Base-by-base conservation (phyloP, 2,797 vertebrate species). In the Tragelaphus eurycerus region DNA sequence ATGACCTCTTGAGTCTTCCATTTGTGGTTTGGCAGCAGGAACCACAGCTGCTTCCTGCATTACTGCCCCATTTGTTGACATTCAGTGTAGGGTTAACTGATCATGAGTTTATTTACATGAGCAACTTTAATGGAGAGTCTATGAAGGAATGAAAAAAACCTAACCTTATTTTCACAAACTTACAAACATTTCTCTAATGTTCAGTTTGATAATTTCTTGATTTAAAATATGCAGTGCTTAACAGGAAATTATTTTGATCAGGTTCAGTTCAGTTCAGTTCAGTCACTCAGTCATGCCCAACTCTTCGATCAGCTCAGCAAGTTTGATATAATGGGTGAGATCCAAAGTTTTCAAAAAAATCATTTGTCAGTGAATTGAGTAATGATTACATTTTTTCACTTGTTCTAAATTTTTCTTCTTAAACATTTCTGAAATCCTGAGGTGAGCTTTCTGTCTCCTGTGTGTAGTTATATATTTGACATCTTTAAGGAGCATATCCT, bases 261-360 rank as follows among this genome's bases (percentile, higher is more conserved):
- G 19, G 31, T 10, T 14, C 12, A 29, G 13, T 59, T 59, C 25
- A 59, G 23, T 57, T 57, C 21, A 57, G 55, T 27, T 59, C 4
- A 59, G 57, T 59, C 4, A 0, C 59, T 62, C 59, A 62, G 27
- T 31, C 13, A 0, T 62, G 59, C 31, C 13, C 0, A 1, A 31
- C 6, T 62, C 59, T 54, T 74, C 48, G 16, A 83, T 25, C 1
- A 16, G 25, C 21, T 7, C 7, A 74, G 38, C 12, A 60, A n/a
- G 2, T 50, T 71, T 86, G 2, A 89, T 25, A 48, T 15, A 27
- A 19, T 1, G 4, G 10, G 3, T 48, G 19, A 55, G 16, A 84
- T 2, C 1, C 1, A 14, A 89, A 4, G 4, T 46, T 48, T 86
- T 34, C 1, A 57, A 76, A 86, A 74, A 86, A 46, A 85, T 86